Evolutionary conservation across 2,113 vertebrate species (phyloP).

Genomic region (Halcyon malimbica): DNA sequence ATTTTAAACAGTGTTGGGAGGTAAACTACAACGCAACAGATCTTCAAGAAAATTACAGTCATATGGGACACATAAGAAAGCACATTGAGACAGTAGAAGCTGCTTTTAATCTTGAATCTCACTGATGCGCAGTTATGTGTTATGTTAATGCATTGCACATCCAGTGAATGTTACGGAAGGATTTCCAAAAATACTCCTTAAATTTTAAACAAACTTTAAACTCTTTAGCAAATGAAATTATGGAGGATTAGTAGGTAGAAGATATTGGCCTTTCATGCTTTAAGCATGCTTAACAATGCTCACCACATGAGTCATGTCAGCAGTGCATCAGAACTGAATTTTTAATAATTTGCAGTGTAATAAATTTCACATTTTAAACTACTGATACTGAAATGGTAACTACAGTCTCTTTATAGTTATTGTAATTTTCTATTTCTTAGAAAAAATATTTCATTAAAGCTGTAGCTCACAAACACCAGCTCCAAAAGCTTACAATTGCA

Average conservation of each 20-base stretch:
- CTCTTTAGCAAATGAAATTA: not conserved
- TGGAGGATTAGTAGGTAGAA: not conserved
- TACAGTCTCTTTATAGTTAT: rapidly evolving
- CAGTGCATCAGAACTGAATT: not conserved
- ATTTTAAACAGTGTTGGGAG: not conserved
- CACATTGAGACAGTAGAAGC: not conserved
- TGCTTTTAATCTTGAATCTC: not conserved
- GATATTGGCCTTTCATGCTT: not conserved
- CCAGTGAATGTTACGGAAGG: not conserved
- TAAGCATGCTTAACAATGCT: not conserved
- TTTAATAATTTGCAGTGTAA: not conserved
- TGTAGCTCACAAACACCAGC: not conserved
- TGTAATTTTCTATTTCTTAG: not conserved
- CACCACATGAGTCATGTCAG: not conserved
- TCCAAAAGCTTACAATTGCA: not conserved
- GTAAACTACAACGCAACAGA: not conserved
- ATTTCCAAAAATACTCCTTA: not conserved
- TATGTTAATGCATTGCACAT: not conserved
- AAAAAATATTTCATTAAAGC: not conserved
- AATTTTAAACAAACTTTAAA: not conserved
- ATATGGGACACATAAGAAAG: not conserved
- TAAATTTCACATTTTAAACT: not conserved
- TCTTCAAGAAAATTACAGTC: not conserved
- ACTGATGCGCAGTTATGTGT: not conserved
- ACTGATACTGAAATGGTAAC: not conserved